Base-by-base conservation (phyloP, 2,797 vertebrate species). In the Eutrigla gurnardus region DNA sequence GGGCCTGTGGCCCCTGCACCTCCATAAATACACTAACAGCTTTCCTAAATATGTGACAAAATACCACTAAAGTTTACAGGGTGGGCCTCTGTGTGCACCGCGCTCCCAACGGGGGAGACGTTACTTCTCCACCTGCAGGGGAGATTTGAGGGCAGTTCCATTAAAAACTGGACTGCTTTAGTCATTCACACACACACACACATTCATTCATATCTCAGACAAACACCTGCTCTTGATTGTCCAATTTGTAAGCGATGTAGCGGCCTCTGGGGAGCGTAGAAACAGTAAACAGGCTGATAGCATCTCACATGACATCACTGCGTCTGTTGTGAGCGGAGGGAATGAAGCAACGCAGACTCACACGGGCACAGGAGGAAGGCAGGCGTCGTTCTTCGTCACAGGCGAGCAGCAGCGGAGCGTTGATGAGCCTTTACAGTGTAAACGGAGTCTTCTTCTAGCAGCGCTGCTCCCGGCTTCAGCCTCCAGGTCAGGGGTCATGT, bases 211-310 rank as follows among this genome's bases (percentile, higher is more conserved):
- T 63, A 76, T 81, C 71, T 72, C 58, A 72, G 49, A 62, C 77
- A 77, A 76, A 75, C 86, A 90, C 87, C 87, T 90, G 90, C 79
- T 84, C 73, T 75, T 70, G 64, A 91, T 89, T 91, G 86, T 89
- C 77, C 85, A 90, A 88, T 92, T 91, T 86, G 81, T 32, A 58
- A 65, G 70, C 57, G 18, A 62, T 78, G 66, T 49, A 72, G 66
- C 73, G 67, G 83, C 81, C 67, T 35, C 80, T 43, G 74, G 78
- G 73, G 85, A 90, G 73, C 63, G 11, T 65, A 52, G 80, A 74
- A 77, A 77, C 37, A 0, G 73, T 91, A 86, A 90, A 90, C 84
- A 86, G 66, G 33, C 71, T 66, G 88, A 87, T 90, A 82, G 60
- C 74, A 87, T 92, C 88, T 75, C 52, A 50, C 15, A 81, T 87